Evolutionary conservation across 2,888 invertebrate genomes (phyloP), one percentile per base, ranked within the genome.

Genomic region (Eubasilissa splendida): DNA sequence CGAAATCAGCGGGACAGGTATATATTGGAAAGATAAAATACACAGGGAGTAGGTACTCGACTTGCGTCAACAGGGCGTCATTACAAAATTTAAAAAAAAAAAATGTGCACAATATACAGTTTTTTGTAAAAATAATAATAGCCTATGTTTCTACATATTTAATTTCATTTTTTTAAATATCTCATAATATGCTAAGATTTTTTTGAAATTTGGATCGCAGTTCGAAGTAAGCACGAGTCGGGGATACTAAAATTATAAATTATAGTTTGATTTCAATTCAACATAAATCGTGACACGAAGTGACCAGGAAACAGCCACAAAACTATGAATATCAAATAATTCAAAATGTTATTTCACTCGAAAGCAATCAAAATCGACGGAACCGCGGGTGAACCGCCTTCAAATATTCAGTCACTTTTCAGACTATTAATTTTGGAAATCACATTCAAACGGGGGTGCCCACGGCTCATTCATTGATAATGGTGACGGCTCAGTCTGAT

Each of bases 381-480:
- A 54, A n/a, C 58, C 50, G 70, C 54, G 56, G 74, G 76, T 71
- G 42, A 73, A 82, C 79, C 81, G 76, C 79, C 63, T 59, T 54
- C 59, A 73, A 81, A 81, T 83, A 81, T 80, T 81, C 83, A 75
- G 63, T 60, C 75, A 50, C 53, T 42, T 73, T 73, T 77, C 77
- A 77, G 71, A 81, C 81, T 81, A 81, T 83, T 81, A 79, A 83
- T 79, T 83, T 83, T 73, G 70, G 74, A 81, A 81, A 80, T 79
- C 81, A 77, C 80, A 77, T 80, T 79, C 82, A 74, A 83, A 80
- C 80, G 65, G 82, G 82, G 58, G 59, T 22, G 70, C 66, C 82
- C 77, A 22, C 52, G 77, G 71, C 71, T 12, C n/a, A 73, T 14
- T 73, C 33, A 73, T 58, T 73, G 31, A 73, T 73, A 56, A 58